Base-by-base conservation (phyloP, 2,797 vertebrate species). In the Philypnodon macrostomus region DNA sequence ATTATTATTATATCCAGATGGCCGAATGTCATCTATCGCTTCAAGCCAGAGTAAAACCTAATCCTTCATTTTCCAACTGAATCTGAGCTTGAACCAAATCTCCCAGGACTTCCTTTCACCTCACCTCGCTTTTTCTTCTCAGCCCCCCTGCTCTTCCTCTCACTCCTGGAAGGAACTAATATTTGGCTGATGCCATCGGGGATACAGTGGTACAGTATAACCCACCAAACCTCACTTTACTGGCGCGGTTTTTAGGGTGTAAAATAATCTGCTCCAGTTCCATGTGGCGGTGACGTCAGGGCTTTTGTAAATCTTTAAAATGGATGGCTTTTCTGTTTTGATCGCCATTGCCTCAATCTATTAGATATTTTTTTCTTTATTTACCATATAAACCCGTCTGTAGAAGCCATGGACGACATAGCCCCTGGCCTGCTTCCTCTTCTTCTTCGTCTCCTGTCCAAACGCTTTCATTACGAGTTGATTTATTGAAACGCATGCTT, bases 401-500 rank as follows among this genome's bases (percentile, higher is more conserved):
- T 63, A 65, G 54, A 50, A 57, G 67, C 50, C 48, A 40, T 40
- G n/a, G n/a, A n/a, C n/a, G n/a, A n/a, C n/a, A 54, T 72, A 63
- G 76, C 74, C 73, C 35, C 70, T 73, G 68, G 75, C 72, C 75
- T 81, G 59, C 69, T 52, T 63, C 68, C 32, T 49, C 63, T 70
- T 85, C 69, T 75, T 53, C 47, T 39, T 19, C n/a, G 54, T 58
- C 14, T 42, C 24, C 23, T 27, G 5, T 31, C 77, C 66, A 82
- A 82, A 63, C 35, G 68, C 81, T 85, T 91, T 89, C 81, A 86
- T 90, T 84, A 80, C 73, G 23, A 76, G 63, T 47, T 86, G 87
- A 86, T 88, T 89, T 90, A 89, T 91, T 91, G 84, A 91, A 92
- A 91, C 89, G 70, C 71, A 67, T 68, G 70, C 85, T 90, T 89